Evolutionary conservation across 2,888 invertebrate species (phyloP), one percentile per base, ranked within the genome.

Genomic region (Dasysyrphus tricinctus): DNA sequence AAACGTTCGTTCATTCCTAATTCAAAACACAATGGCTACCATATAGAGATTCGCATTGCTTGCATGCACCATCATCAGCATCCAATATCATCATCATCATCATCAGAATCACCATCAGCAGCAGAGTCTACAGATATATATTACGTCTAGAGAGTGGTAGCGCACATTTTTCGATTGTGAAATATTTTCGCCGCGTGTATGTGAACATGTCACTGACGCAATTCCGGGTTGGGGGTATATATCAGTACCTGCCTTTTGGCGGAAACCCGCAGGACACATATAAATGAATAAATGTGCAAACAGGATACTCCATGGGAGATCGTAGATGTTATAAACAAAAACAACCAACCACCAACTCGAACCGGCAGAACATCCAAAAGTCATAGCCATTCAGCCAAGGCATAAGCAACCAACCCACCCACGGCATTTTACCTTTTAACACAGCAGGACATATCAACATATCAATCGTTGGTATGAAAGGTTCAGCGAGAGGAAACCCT

Each of bases 361-460:
- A 63, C 56, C 51, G 49, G 65, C 63, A 16, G 39, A 49, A 19
- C 19, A 49, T 16, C 59, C 69, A 57, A 65, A 57, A 57, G 47
- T 69, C 67, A 63, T 44, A 73, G 42, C 69, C 59, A 73, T 65
- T 72, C 72, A 78, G 69, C 57, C 77, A 74, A 70, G 81, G 81
- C 74, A n/a, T n/a, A 47, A 74, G 69, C 51, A 75, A 16, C 11
- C 3, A 39, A 74, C 75, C 78, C 79, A 83, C 87, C 87, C 72
- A 82, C 87, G 82, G 72, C 47, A 79, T 82, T 79, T 73, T 87
- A 80, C 87, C 87, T 87, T 87, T 87, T 83, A 79, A 69, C 83
- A 80, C 87, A 87, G 87, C 87, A 87, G 87, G 87, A 83, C 87
- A 83, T 87, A 87, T 87, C 87, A 87, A 87, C 87, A 87, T 87